Evolutionary conservation across 2,888 invertebrate genomes (phyloP).

Genomic region (Aporophyla nigra): DNA sequence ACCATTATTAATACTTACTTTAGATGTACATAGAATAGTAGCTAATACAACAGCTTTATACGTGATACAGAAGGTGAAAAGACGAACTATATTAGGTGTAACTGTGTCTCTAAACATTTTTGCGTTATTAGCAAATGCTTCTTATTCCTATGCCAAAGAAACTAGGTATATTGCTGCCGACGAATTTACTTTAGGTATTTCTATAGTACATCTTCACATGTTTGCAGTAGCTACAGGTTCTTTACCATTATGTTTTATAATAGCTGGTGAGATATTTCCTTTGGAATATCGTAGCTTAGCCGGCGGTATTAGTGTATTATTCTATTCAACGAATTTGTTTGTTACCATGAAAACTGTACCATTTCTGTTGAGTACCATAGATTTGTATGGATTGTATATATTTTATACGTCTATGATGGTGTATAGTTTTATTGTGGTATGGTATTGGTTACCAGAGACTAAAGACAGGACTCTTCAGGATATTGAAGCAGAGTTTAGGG

Average conservation of each 20-base stretch:
- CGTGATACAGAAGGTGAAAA: conserved; percentile 81
- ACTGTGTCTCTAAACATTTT: conserved; percentile 76
- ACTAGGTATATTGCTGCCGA: conserved; percentile 70
- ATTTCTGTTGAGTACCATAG: conserved; percentile 72
- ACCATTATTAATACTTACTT: conserved; percentile 78
- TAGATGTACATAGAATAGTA: conserved; percentile 81
- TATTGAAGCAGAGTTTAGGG: conserved; percentile 85
- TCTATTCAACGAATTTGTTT: conserved; percentile 79
- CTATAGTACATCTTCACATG: conserved; percentile 84
- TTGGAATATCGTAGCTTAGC: conserved; percentile 91
- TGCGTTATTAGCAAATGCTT: conserved; percentile 75
- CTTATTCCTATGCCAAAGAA: conserved; percentile 76
- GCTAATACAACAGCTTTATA: conserved; percentile 79
- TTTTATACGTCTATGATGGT: conserved; percentile 76
- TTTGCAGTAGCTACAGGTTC: conserved; percentile 90
- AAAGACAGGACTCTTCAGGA: conserved; percentile 85
- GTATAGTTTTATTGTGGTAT: conserved; percentile 77
- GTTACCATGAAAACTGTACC: conserved; percentile 82
- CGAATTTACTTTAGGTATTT: conserved; percentile 75
- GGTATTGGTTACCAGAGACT: conserved; percentile 81
- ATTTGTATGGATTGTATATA: conserved; percentile 78
- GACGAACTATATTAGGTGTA: conserved; percentile 78
- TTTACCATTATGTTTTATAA: conserved; percentile 92
- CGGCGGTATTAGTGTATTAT: conserved; percentile 80
- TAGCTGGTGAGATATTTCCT: conserved; percentile 93